Conservation (phyloP, 1,140 invertebrate species). For the Cydia amplana region DNA sequence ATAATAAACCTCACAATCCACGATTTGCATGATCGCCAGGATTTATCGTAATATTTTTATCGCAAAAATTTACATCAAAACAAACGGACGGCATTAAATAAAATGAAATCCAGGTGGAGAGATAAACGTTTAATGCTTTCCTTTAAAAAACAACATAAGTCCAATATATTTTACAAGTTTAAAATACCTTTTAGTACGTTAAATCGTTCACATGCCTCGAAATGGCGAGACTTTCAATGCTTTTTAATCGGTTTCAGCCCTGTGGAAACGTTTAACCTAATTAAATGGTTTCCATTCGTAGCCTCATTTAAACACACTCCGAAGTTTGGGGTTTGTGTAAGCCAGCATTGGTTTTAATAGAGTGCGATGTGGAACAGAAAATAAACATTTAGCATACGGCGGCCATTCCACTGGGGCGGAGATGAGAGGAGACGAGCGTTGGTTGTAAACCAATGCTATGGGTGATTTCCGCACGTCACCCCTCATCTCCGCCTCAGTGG, state of each 20-base stretch:
- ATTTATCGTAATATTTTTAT: constrained; percentile 6
- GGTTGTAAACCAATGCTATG: too few relatives aligned
- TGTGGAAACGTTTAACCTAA: constrained; percentile 20
- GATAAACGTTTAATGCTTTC: not conserved
- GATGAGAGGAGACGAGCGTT: too few relatives aligned
- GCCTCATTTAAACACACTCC: not conserved
- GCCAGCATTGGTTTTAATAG: not conserved
- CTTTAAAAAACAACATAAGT: not conserved
- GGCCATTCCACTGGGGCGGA: not conserved
- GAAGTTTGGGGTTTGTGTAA: not conserved
- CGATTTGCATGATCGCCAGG: not conserved
- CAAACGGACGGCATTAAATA: constrained; percentile 8
- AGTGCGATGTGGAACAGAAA: not conserved
- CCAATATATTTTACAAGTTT: not conserved
- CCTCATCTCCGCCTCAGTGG: too few relatives aligned
- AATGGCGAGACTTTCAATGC: constrained; percentile 4
- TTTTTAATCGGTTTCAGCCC: constrained; percentile 19
- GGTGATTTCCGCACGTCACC: too few relatives aligned
- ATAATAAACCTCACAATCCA: not conserved
- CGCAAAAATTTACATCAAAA: constrained; percentile 1
- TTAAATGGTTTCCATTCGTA: constrained; percentile 8
- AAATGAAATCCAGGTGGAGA: constrained; percentile 19
- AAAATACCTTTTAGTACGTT: not conserved
- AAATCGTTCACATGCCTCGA: not conserved
- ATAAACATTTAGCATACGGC: not conserved